Evolutionary conservation across 2,113 vertebrate species (phyloP).

Genomic region (human (Homo sapiens)): DNA sequence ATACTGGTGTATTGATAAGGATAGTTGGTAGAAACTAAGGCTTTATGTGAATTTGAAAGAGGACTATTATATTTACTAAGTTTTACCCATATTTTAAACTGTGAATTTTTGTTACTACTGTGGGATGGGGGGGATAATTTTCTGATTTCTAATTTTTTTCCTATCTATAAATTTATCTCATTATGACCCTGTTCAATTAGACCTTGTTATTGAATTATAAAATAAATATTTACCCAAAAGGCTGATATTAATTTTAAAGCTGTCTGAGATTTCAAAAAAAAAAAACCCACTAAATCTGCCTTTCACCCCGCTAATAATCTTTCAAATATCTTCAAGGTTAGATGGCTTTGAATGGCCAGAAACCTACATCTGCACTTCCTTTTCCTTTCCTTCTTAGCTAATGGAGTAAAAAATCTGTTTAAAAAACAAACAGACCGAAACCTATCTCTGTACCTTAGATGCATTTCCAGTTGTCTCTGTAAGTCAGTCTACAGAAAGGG

Average conservation of each 20-base stretch:
- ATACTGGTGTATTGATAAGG: background rate
- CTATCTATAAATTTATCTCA: background rate
- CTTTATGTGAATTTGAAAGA: background rate
- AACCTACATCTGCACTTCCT: background rate
- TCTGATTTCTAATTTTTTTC: background rate
- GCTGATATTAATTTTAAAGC: background rate
- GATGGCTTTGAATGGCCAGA: background rate
- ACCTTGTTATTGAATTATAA: background rate
- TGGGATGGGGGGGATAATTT: background rate
- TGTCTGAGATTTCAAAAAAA: background rate
- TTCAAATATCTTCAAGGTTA: background rate
- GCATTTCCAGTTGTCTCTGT: background rate
- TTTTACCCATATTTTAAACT: background rate
- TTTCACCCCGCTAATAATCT: background rate
- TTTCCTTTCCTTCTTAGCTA: background rate
- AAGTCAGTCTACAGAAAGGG: background rate
- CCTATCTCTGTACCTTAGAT: background rate
- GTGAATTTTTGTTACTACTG: background rate
- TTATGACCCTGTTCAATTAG: background rate
- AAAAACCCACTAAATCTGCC: background rate
- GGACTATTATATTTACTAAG: background rate
- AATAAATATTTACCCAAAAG: background rate
- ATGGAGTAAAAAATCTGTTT: background rate
- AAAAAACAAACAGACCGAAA: background rate
- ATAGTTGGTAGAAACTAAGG: background rate